phyloP scores from a whole-genome alignment of 2,888 invertebrate genomes.

The Arrhopalites spinosus region DNA sequence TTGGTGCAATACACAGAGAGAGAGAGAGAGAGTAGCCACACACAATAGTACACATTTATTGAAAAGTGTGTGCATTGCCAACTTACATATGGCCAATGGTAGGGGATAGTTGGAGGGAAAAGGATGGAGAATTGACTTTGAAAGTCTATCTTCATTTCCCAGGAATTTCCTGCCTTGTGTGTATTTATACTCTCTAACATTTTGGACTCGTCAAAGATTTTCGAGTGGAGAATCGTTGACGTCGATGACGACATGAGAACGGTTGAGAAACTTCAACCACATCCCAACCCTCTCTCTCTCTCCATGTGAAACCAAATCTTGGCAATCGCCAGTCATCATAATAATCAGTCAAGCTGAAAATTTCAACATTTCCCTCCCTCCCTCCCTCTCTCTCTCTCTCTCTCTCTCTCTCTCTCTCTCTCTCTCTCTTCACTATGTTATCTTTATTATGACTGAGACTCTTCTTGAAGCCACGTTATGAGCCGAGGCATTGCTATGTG shows the following conservation, averaged over 20 bases:
- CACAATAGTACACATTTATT: no score
- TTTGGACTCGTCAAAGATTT: no score
- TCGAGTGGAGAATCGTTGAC: no score
- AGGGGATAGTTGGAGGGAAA: no score
- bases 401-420: not conserved
- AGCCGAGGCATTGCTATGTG: not conserved
- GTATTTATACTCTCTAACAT: no score
- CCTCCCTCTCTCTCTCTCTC: not conserved
- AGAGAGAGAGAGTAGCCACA: no score
- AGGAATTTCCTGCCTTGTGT: no score
- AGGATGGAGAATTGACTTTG: no score
- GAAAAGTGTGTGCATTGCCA: no score
- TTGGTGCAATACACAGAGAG: no score
- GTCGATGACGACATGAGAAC: not conserved
- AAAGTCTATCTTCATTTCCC: no score
- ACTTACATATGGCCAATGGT: no score
- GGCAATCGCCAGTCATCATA: conserved; percentile 16
- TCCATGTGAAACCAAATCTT: conserved; percentile 14
- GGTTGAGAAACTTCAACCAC: conserved; percentile 1
- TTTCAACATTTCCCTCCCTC: conserved; percentile 5
- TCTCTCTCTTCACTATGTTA: not conserved
- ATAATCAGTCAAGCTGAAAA: conserved; percentile 34
- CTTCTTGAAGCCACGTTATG: not conserved
- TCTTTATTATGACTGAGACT: conserved; percentile 10
- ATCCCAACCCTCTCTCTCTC: not conserved